Evolutionary conservation across 2,888 invertebrate genomes (phyloP).

Genomic region (Tetanocera ferruginea): DNA sequence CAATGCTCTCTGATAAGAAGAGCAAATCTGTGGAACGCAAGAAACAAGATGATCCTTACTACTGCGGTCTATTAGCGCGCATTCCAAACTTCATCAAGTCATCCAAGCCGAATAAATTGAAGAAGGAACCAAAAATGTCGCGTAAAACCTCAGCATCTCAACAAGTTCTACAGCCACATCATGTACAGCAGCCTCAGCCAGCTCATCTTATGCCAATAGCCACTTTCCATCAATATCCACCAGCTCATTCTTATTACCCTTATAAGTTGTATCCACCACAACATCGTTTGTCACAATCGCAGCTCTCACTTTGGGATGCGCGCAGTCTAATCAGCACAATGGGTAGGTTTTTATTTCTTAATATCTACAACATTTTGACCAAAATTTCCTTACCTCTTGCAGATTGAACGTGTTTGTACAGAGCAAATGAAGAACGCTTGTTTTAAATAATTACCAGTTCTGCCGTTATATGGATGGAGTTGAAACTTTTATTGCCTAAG

Average conservation of each 20-base stretch:
- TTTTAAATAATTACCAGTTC: not conserved
- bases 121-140: slow-evolving; percentile 63
- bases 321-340: slow-evolving; percentile 68
- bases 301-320: slow-evolving; percentile 68
- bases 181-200: slow-evolving; percentile 58
- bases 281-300: slow-evolving; percentile 68
- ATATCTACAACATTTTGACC: not conserved
- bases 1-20: slow-evolving; percentile 59
- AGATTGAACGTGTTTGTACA: slow-evolving; percentile 54
- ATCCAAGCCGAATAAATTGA: slow-evolving; percentile 61
- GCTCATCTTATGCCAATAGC: slow-evolving; percentile 67
- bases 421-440: not conserved
- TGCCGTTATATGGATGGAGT: slow-evolving; percentile 38
- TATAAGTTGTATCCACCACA: slow-evolving; percentile 66
- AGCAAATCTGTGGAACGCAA: slow-evolving; percentile 60
- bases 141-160: slow-evolving; percentile 69
- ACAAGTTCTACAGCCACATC: slow-evolving; percentile 53
- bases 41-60: slow-evolving; percentile 78
- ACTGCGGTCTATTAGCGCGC: slow-evolving; percentile 78
- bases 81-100: slow-evolving; percentile 79
- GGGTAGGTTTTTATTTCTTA: slow-evolving; percentile 52
- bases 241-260: slow-evolving; percentile 62
- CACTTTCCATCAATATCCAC: slow-evolving; percentile 63
- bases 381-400: slow-evolving; percentile 37
- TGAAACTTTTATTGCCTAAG: slow-evolving; percentile 4